Conservation (phyloP, 92 coral and sea anemone species). For the Phenganax subtilis region DNA sequence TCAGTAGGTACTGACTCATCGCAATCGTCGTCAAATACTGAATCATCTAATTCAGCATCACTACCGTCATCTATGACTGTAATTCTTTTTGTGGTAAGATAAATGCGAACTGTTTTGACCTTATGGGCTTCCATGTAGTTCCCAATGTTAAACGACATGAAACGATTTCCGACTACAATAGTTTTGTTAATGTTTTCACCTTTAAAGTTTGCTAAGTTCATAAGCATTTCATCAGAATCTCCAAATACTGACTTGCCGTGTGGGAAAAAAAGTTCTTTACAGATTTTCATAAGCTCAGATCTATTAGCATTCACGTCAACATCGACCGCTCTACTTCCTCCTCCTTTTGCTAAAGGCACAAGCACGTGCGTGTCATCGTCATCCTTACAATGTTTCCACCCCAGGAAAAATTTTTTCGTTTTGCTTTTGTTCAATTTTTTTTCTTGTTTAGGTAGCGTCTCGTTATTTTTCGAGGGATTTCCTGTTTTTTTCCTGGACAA, state of each 20-base stretch:
- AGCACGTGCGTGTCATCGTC: conserved; percentile 41
- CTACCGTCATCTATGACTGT: too few relatives aligned
- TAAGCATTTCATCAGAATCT: conserved; percentile 45
- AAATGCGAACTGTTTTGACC: conserved; percentile 33
- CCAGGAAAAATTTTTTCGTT: conserved; percentile 35
- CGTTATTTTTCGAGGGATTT: not conserved
- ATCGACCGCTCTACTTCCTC: conserved; percentile 50
- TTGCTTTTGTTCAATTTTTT: conserved; percentile 43
- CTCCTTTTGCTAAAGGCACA: conserved; percentile 53
- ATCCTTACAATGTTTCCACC: conserved; percentile 55
- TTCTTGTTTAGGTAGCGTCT: conserved; percentile 7
- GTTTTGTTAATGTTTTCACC: conserved; percentile 29
- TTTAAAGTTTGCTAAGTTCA: conserved; percentile 37
- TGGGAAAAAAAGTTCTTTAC: conserved; percentile 50
- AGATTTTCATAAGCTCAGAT: conserved; percentile 43
- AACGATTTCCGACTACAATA: not conserved
- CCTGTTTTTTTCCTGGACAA: conserved; percentile 17
- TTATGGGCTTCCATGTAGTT: conserved; percentile 42
- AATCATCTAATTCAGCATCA: too few relatives aligned
- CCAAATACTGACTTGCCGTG: conserved; percentile 51
- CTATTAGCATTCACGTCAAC: conserved; percentile 39
- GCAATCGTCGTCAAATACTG: too few relatives aligned
- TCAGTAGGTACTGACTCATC: too few relatives aligned
- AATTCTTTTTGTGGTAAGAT: conserved; percentile 30
- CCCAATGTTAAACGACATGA: conserved; percentile 23